A percentile compares a stretch with the other conserved stretches of the same genome.
phyloP scores from a whole-genome alignment of 1,140 invertebrate genomes.

The Pseudomyrmex cubaensis region DNA sequence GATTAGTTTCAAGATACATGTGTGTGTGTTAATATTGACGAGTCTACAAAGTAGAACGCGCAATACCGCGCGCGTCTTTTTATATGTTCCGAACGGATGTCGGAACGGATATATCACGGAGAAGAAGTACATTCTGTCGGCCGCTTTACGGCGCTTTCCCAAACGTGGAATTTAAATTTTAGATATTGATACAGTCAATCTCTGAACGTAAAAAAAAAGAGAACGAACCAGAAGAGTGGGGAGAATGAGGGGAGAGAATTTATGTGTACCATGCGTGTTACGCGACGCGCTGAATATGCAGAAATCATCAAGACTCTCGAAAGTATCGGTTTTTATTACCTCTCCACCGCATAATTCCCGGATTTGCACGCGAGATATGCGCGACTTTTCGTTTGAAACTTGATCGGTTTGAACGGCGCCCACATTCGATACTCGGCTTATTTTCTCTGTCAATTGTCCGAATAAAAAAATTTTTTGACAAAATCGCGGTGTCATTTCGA shows the following conservation, averaged over 20 bases:
- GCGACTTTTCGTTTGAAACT: too few relatives aligned
- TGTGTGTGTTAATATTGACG: background rate
- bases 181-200: constrained; percentile 9
- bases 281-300: background rate
- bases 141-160: background rate
- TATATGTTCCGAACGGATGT: background rate
- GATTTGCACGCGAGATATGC: constrained; percentile 11
- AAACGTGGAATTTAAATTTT: constrained; percentile 31
- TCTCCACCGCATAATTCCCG: background rate
- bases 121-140: background rate
- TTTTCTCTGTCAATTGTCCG: background rate
- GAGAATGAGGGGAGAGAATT: background rate
- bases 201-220: background rate
- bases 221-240: background rate
- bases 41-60: background rate
- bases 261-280: background rate
- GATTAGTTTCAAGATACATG: background rate
- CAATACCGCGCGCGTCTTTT: background rate
- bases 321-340: background rate
- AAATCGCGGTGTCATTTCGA: background rate
- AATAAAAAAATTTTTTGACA: too few relatives aligned
- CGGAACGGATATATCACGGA: background rate
- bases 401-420: too few relatives aligned
- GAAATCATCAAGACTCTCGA: background rate
- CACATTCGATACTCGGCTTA: background rate